A percentile compares a stretch with the other conserved stretches of the same genome.
Evolutionary conservation across 2,113 vertebrate genomes (phyloP).

Genomic region (Felis catus): DNA sequence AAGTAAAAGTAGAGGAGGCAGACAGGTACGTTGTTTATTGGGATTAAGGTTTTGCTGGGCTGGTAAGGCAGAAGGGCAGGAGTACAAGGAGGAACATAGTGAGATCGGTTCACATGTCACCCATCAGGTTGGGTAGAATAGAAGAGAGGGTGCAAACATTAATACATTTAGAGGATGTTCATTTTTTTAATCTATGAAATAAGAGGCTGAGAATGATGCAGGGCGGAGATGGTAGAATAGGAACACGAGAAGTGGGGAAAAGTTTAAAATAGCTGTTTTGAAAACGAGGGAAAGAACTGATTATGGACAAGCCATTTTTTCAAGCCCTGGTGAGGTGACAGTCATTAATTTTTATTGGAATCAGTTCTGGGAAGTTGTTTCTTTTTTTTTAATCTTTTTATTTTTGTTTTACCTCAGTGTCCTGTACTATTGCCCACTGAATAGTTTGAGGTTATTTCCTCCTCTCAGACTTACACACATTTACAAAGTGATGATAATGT

Average conservation of each 20-base stretch:
- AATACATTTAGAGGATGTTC: background rate
- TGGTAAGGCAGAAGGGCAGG: background rate
- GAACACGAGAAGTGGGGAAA: background rate
- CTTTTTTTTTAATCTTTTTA: background rate
- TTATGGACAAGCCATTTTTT: background rate
- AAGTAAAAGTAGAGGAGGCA: background rate
- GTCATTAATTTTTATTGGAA: background rate
- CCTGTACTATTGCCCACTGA: background rate
- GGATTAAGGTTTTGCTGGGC: background rate
- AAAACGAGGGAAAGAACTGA: background rate
- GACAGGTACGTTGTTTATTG: background rate
- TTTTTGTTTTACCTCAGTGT: background rate
- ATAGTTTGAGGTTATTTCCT: conserved; percentile 1
- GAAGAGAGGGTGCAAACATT: background rate
- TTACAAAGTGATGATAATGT: background rate
- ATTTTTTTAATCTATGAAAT: background rate
- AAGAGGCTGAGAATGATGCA: background rate
- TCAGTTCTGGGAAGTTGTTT: background rate
- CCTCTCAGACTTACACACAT: background rate
- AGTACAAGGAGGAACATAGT: background rate
- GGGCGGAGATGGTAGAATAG: background rate
- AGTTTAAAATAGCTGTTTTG: background rate
- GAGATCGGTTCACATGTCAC: background rate
- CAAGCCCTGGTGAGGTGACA: background rate
- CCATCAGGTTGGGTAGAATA: background rate